Base-by-base conservation (phyloP, 2,888 invertebrate genomes). In the Nemapogon koenigi region DNA sequence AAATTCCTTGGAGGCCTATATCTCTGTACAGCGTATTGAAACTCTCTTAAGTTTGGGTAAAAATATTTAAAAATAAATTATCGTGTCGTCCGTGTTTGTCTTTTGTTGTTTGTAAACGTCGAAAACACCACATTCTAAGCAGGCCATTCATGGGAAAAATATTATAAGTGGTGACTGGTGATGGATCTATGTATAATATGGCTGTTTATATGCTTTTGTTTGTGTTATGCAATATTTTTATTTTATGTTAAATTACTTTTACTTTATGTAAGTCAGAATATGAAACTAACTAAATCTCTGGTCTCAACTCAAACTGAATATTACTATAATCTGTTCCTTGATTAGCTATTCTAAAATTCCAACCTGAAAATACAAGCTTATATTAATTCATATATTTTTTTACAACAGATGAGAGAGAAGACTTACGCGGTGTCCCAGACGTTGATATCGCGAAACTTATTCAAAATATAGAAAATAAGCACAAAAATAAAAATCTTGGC, bases 1-100 rank as follows among this genome's bases (percentile, higher is more conserved):
- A 6, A 54, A 71, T 41, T 57, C 71, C 14, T 83, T 85, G 40
- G 88, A 88, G 60, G 68, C 82, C 6, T 59, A 72, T 41, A 73
- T 82, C 16, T 84, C 87, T 13, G 59, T 87, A 35, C 68, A 61
- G 42, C 73, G 87, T 46, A 63, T 88, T 41, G 63, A 85, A 68
- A 61, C 66, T 29, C 71, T 86, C 48, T 59, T 86, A 47, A 41
- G 78, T 43, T 50, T 81, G 49, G 83, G 85, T 57, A 86, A 82
- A 68, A 80, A 64, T 46, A 57, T 43, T 61, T 54, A 63, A 45
- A 30, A 48, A 46, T 42, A 27, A n/a, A 27, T n/a, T 4, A 27
- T 27, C 6, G 28, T 27, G n/a, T 6, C n/a, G 28, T 27, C n/a
- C 6, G n/a, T n/a, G 28, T 27, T 27, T n/a, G n/a, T 4, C 14